Percentiles rank a stretch among this genome's conserved stretches.
Conservation (phyloP, 2,888 invertebrate genomes). For the Drosophila buzzatii region DNA sequence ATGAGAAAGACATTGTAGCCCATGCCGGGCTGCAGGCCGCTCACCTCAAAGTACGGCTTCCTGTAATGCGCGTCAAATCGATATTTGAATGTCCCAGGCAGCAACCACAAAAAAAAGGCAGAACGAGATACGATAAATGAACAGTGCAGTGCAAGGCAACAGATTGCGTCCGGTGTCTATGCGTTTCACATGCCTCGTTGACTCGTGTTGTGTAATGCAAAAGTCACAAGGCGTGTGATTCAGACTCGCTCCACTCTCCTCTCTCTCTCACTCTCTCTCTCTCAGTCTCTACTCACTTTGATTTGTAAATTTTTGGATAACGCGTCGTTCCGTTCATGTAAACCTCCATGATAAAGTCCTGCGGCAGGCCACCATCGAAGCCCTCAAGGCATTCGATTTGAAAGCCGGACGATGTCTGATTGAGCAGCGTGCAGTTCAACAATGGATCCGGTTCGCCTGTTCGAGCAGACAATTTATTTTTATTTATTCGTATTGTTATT, state of each 20-base stretch:
- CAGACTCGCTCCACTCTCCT: constrained; percentile 29
- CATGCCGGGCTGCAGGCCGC: constrained; percentile 89
- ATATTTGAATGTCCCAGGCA: constrained; percentile 64
- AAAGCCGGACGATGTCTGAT: constrained; percentile 90
- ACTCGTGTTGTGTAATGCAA: constrained; percentile 64
- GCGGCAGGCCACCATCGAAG: constrained; percentile 91
- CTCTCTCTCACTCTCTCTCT: not conserved
- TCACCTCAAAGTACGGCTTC: constrained; percentile 88
- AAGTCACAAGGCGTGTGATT: constrained; percentile 77
- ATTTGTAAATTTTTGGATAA: constrained; percentile 84
- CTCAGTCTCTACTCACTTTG: constrained; percentile 80
- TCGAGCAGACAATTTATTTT: constrained; percentile 19
- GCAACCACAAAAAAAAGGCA: constrained; percentile 48
- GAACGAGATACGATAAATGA: constrained; percentile 59
- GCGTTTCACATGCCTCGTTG: constrained; percentile 66
- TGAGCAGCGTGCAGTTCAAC: constrained; percentile 90
- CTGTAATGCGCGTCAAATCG: constrained; percentile 76
- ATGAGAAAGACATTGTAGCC: constrained; percentile 89
- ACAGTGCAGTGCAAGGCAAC: constrained; percentile 38
- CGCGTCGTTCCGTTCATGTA: constrained; percentile 86
- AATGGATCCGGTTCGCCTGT: constrained; percentile 91
- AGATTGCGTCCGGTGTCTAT: constrained; percentile 21
- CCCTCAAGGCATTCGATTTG: constrained; percentile 91
- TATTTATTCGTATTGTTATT: constrained; percentile 28
- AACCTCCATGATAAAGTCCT: constrained; percentile 91